Evolutionary conservation across 2,888 invertebrate species (phyloP), one percentile per base, ranked within the genome.

Genomic region (Allophyes oxyacanthae): DNA sequence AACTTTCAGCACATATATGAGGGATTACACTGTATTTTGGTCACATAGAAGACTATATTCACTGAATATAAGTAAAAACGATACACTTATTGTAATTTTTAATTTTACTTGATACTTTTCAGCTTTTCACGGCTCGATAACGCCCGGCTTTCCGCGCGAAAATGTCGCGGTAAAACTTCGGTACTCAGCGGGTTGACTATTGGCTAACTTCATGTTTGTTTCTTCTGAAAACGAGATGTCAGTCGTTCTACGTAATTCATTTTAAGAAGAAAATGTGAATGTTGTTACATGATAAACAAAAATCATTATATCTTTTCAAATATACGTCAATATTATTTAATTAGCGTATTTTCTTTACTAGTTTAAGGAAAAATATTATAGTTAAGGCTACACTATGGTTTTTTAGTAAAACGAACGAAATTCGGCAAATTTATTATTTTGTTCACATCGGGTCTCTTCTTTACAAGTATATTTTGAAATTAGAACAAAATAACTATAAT

Each of bases 111-210:
- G 81, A 78, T 85, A 84, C 82, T 90, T 90, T 90, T 87, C 79
- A 89, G 87, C 80, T 91, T 92, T 93, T 91, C 90, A 92, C 91
- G 91, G 92, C 92, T 93, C 89, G 87, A 92, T 94, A 92, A 92
- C 92, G 93, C 91, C 93, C 92, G 92, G 92, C 94, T 91, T 94
- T 92, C 93, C 94, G 94, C 94, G 94, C 94, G 94, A 94, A 93
- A 94, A 94, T 93, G 92, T 93, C 93, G 94, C 94, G 94, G 91
- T 92, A 91, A 94, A 91, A 90, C 87, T 87, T 86, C 76, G 82
- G 80, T 82, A 66, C 86, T 82, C 83, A 77, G 79, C 81, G 84
- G 83, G 81, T 78, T 78, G 69, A 86, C 79, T 81, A 82, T 59
- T 65, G 55, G 74, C 91, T 88, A 89, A 85, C 90, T 94, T 94